Evolutionary conservation across 2,888 invertebrate genomes (phyloP).

Genomic region (Lapara coniferarum): DNA sequence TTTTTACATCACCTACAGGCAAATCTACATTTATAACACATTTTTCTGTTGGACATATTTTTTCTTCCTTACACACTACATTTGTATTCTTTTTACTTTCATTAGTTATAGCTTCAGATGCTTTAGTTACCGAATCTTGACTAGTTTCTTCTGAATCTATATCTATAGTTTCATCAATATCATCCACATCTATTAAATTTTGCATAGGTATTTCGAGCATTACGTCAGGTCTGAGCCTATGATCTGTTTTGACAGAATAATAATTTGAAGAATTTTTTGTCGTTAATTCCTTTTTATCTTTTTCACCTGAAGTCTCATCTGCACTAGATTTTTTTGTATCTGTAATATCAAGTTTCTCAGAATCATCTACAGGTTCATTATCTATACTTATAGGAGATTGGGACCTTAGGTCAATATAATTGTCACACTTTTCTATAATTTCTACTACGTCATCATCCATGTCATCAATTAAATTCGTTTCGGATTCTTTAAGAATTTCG

Average conservation of each 20-base stretch:
- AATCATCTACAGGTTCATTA: neutral
- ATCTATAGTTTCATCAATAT: constrained; percentile 42
- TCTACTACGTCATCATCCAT: constrained; percentile 3
- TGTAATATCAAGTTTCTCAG: neutral
- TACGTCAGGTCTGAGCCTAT: constrained; percentile 62
- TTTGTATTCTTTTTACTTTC: neutral
- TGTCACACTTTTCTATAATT: neutral
- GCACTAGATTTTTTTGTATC: neutral
- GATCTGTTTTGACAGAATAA: constrained; percentile 35
- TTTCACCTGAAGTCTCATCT: neutral
- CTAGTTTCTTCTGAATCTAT: constrained; percentile 35
- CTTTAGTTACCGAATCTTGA: constrained; percentile 27
- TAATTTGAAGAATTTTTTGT: neutral
- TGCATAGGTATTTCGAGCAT: constrained; percentile 74
- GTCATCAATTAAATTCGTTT: neutral
- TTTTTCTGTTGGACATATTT: neutral
- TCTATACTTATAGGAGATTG: constrained; percentile 19
- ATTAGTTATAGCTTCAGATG: neutral
- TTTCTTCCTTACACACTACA: neutral
- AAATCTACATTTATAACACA: constrained; percentile 3
- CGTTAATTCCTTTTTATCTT: neutral
- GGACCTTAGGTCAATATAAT: constrained; percentile 8
- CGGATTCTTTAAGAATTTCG: neutral
- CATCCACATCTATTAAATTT: constrained; percentile 57
- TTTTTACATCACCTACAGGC: neutral